Conservation (phyloP, 2,888 invertebrate genomes). For the Drosophila recens region DNA sequence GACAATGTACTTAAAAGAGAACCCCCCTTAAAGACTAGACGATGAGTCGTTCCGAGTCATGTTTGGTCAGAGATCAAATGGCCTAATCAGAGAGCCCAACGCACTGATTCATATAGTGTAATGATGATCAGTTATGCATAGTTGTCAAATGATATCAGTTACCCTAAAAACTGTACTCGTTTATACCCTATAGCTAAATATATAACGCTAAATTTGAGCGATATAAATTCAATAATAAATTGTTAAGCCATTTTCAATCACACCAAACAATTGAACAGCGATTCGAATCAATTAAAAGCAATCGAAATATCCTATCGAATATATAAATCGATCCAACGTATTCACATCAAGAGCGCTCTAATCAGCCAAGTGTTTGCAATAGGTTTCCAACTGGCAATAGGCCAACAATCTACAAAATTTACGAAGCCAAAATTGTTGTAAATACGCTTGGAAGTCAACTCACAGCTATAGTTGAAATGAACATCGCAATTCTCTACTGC, state of each 20-base stretch:
- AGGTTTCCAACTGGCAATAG: slow-evolving; percentile 26
- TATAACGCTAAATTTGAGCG: slow-evolving; percentile 17
- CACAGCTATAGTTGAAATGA: neutral
- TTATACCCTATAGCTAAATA: slow-evolving; percentile 24
- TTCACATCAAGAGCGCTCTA: slow-evolving; percentile 40
- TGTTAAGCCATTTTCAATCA: slow-evolving; percentile 80
- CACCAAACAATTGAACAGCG: slow-evolving; percentile 80
- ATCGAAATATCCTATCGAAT: slow-evolving; percentile 76
- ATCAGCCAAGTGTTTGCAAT: slow-evolving; percentile 44
- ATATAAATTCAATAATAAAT: slow-evolving; percentile 79
- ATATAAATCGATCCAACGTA: slow-evolving; percentile 46
- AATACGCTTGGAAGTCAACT: slow-evolving; percentile 13
- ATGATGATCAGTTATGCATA: slow-evolving; percentile 53
- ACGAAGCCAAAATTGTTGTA: slow-evolving; percentile 36
- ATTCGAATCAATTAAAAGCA: slow-evolving; percentile 81
- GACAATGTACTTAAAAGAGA: slow-evolving; percentile 21
- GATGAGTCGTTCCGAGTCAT: slow-evolving; percentile 43
- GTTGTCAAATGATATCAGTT: slow-evolving; percentile 66
- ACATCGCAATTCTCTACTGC: slow-evolving; percentile 6
- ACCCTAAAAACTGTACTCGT: neutral
- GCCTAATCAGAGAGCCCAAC: slow-evolving; percentile 62
- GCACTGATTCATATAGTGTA: slow-evolving; percentile 74
- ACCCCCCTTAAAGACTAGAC: slow-evolving; percentile 11
- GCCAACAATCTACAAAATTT: slow-evolving; percentile 61
- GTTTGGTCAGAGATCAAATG: slow-evolving; percentile 62